These are phyloP conservation scores for Promerops cafer DNA, from an alignment of 2,113 vertebrate species.

Conservation along the genomic window DNA sequence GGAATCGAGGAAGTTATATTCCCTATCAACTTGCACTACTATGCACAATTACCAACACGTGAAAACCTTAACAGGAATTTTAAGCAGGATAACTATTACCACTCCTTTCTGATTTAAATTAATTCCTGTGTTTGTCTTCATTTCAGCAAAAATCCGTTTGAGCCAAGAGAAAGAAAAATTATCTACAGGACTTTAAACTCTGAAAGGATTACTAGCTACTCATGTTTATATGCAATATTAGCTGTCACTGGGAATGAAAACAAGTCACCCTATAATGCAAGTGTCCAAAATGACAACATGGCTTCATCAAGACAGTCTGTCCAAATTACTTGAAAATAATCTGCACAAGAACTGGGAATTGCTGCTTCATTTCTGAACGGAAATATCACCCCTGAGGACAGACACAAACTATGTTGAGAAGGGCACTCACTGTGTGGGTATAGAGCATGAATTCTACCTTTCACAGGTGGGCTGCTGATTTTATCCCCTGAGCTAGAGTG, in stretches of 20 bases:
- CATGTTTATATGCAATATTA: background rate
- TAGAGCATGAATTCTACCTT: background rate
- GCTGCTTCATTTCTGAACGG: background rate
- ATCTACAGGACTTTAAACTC: background rate
- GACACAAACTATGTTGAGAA: accelerated
- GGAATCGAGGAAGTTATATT: background rate
- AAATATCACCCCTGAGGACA: background rate
- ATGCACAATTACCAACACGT: background rate
- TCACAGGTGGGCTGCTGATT: background rate
- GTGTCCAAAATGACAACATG: background rate
- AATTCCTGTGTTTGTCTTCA: background rate
- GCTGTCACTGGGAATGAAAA: background rate
- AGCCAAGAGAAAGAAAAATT: background rate
- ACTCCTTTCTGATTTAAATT: background rate
- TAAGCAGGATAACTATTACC: background rate
- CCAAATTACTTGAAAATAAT: background rate
- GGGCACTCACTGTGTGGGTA: no score
- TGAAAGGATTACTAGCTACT: background rate
- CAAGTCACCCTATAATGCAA: background rate
- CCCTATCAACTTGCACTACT: background rate
- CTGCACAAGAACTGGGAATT: background rate
- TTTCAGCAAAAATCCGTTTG: background rate
- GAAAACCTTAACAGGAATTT: background rate
- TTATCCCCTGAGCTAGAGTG: background rate
- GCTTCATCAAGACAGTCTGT: background rate